Evolutionary conservation across 92 coral and sea anemone genomes (phyloP).

Genomic region (Paragorgia papillata): DNA sequence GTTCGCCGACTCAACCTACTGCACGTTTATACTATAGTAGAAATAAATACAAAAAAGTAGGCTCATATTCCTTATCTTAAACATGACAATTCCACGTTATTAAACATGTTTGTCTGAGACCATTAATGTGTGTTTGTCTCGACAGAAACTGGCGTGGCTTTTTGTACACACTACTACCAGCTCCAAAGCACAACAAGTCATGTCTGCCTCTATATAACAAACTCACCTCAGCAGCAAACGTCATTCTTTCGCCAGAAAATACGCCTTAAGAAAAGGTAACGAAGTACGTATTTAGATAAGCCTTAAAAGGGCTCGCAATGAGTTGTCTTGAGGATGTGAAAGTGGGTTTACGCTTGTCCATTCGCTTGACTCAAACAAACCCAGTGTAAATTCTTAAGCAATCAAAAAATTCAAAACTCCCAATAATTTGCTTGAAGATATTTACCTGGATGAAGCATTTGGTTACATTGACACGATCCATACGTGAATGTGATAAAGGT

Average conservation of each 20-base stretch:
- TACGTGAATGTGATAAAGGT: not conserved
- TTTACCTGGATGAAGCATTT: constrained; percentile 48
- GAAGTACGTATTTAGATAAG: not conserved
- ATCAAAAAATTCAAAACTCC: not conserved
- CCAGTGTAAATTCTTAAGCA: not conserved
- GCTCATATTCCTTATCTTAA: not conserved
- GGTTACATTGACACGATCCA: constrained; percentile 46
- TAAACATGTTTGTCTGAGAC: not conserved
- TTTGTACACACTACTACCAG: constrained; percentile 34
- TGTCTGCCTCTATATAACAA: constrained; percentile 6
- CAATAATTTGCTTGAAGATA: constrained; percentile 4
- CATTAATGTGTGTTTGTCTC: constrained; percentile 26
- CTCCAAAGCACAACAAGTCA: constrained; percentile 31
- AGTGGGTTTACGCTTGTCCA: not conserved
- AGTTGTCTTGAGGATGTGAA: not conserved
- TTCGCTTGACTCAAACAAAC: not conserved
- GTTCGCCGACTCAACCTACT: not conserved
- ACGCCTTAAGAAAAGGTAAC: constrained; percentile 31
- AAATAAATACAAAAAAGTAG: constrained; percentile 1
- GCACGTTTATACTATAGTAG: not conserved
- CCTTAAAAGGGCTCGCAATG: not conserved
- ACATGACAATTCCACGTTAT: not conserved
- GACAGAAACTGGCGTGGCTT: constrained; percentile 27
- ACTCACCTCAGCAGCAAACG: constrained; percentile 48
- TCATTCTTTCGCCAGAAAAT: constrained; percentile 48